These are phyloP conservation scores for Gambusia yucatana DNA, from an alignment of 2,797 vertebrate genomes.

Conservation along the genomic window DNA sequence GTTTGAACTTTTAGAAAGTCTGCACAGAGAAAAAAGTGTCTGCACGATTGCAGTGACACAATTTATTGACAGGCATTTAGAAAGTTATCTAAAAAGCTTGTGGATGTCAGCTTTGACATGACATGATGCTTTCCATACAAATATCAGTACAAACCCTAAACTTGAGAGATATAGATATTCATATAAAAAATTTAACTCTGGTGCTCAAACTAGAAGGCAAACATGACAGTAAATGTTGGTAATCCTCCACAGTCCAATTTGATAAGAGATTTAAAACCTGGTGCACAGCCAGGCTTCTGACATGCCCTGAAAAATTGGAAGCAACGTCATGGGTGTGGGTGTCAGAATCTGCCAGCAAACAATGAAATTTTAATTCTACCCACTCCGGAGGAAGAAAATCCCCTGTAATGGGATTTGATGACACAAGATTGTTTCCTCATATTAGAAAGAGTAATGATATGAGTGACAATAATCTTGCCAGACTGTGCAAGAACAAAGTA, in stretches of 20 bases:
- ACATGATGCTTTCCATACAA: slow-evolving; percentile 53
- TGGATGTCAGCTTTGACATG: slow-evolving; percentile 74
- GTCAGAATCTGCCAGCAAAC: slow-evolving; percentile 71
- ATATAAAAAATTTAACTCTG: slow-evolving; percentile 58
- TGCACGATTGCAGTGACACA: slow-evolving; percentile 52
- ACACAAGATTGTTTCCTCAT: slow-evolving; percentile 78
- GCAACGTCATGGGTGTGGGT: slow-evolving; percentile 63
- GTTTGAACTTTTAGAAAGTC: slow-evolving; percentile 54
- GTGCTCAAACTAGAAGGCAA: slow-evolving; percentile 62
- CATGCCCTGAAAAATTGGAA: slow-evolving; percentile 75
- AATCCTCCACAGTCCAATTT: slow-evolving; percentile 75
- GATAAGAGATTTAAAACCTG: slow-evolving; percentile 64
- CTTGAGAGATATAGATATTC: slow-evolving; percentile 52
- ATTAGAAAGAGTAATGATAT: slow-evolving; percentile 74
- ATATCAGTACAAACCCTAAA: slow-evolving; percentile 37
- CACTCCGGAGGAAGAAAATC: slow-evolving; percentile 72
- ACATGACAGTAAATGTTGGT: slow-evolving; percentile 76
- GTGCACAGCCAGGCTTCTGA: slow-evolving; percentile 70
- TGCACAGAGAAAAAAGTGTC: slow-evolving; percentile 42
- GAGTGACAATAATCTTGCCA: slow-evolving; percentile 76
- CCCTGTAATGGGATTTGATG: slow-evolving; percentile 77
- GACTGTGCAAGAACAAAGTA: slow-evolving; percentile 73
- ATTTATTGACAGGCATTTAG: slow-evolving; percentile 67
- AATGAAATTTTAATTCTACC: slow-evolving; percentile 79
- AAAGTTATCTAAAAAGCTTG: slow-evolving; percentile 66